These are phyloP conservation scores for Netelia inedita DNA, from an alignment of 2,888 invertebrate genomes.

Conservation along the genomic window DNA sequence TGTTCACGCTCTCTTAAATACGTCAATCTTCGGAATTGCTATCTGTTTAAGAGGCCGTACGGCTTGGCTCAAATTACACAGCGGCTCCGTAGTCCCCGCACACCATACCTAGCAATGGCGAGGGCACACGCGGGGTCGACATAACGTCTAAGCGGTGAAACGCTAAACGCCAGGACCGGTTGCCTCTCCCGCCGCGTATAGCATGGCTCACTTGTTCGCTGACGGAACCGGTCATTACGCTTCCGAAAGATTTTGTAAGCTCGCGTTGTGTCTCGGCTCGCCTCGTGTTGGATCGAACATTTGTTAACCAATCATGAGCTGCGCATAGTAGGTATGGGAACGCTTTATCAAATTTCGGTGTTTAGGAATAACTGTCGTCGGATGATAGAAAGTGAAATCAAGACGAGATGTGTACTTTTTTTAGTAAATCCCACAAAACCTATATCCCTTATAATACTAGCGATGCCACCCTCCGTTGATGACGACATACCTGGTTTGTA, in stretches of 20 bases:
- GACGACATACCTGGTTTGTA: no score
- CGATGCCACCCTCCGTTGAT: no score
- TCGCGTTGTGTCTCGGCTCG: constrained; percentile 38
- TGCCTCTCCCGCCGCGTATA: constrained; percentile 71
- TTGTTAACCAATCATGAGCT: constrained; percentile 69
- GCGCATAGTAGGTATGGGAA: constrained; percentile 73
- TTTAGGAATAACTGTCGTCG: neutral
- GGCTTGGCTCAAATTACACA: constrained; percentile 68
- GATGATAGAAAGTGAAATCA: neutral
- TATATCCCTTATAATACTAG: no score
- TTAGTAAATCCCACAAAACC: no score
- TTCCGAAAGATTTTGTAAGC: constrained; percentile 43
- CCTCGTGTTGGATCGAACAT: constrained; percentile 62
- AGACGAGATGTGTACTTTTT: no score
- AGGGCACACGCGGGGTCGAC: constrained; percentile 44
- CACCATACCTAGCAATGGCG: constrained; percentile 44
- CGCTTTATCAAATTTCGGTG: constrained; percentile 76
- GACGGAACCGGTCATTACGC: constrained; percentile 73
- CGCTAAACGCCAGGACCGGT: constrained; percentile 73
- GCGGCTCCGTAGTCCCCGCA: constrained; percentile 17
- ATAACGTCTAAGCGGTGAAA: constrained; percentile 75
- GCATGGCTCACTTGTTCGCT: neutral
- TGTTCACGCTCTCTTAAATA: constrained; percentile 69
- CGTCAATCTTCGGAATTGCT: constrained; percentile 69
- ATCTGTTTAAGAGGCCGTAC: constrained; percentile 58